Base-by-base conservation (phyloP, 1,140 invertebrate genomes). In the Calephelis virginiensis region DNA sequence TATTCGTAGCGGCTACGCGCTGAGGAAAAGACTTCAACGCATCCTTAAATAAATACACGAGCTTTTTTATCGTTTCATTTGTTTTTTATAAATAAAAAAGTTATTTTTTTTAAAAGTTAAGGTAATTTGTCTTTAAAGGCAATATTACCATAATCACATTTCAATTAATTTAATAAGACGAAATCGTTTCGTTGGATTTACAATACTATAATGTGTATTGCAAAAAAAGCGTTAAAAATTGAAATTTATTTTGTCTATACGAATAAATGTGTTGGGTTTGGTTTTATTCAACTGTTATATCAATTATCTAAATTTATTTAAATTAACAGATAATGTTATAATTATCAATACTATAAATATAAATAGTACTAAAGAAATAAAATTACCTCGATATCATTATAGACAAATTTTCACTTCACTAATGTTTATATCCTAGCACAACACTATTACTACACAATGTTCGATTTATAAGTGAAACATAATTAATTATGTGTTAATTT, bases 351-450 rank as follows among this genome's bases (percentile, higher is more conserved):
- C 28, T 4, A 28, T 28, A 4, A 3, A 28, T 4, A 4, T 1
- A 28, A 28, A 28, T 3, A 28, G 0, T 28, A 17, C 17, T 28
- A 40, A 40, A 63, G 12, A 69, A 49, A 62, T 48, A 43, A 4
- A 37, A 40, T 67, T 70, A 76, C 75, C 75, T 76, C 50, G 75
- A 68, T 70, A 76, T 70, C 75, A 76, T 76, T 5, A 65, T 71
- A 60, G 67, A 62, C 28, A 65, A 68, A 71, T 56, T 60, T 62
- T 61, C 67, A 67, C 73, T 72, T 68, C 65, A 61, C 69, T 56
- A 56, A 56, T 56, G 50, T 56, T 56, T 56, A 12, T 56, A 66
- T 59, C 69, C 67, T 69, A 64, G 14, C 71, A 76, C 74, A 82
- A 76, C 67, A 78, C 68, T 72, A 68, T 46, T 64, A 46, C 5